These are phyloP conservation scores for Blastobasis adustella DNA, from an alignment of 2,888 invertebrate species.

Conservation along the genomic window DNA sequence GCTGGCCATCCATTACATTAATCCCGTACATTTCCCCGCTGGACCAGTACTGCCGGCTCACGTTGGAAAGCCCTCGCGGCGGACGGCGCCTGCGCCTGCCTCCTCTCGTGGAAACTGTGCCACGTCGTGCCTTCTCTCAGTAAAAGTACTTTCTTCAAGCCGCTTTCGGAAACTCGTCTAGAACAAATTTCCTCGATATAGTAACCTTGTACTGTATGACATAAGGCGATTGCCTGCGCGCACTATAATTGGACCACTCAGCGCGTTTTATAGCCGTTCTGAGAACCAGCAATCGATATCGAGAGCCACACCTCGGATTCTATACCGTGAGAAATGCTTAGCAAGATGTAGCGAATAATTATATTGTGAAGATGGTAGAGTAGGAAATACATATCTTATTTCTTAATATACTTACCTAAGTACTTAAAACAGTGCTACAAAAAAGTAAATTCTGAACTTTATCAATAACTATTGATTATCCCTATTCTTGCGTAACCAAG, in stretches of 20 bases:
- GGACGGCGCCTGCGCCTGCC: constrained; percentile 21
- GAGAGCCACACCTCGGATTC: constrained; percentile 22
- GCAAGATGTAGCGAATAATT: background rate
- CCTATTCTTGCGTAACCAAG: too few relatives aligned
- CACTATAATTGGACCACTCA: constrained; percentile 54
- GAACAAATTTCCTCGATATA: constrained; percentile 58
- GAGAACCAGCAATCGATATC: constrained; percentile 46
- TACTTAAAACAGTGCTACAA: too few relatives aligned
- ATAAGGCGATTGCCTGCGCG: constrained; percentile 50
- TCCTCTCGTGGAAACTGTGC: constrained; percentile 66
- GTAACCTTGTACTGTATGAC: constrained; percentile 65
- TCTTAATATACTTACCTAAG: too few relatives aligned
- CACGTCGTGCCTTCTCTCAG: constrained; percentile 59
- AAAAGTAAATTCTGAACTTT: too few relatives aligned
- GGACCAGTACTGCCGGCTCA: constrained; percentile 29
- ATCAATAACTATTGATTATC: too few relatives aligned
- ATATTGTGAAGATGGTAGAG: too few relatives aligned
- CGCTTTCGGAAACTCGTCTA: constrained; percentile 69
- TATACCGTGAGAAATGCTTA: constrained; percentile 11
- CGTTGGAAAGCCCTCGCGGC: constrained; percentile 49
- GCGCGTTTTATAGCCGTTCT: constrained; percentile 39
- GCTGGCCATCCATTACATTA: constrained; percentile 29
- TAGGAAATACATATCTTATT: too few relatives aligned
- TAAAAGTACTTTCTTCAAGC: constrained; percentile 73
- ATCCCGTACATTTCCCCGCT: constrained; percentile 37